These are phyloP conservation scores for Blennius ocellaris DNA, from an alignment of 2,113 vertebrate species.

Conservation along the genomic window DNA sequence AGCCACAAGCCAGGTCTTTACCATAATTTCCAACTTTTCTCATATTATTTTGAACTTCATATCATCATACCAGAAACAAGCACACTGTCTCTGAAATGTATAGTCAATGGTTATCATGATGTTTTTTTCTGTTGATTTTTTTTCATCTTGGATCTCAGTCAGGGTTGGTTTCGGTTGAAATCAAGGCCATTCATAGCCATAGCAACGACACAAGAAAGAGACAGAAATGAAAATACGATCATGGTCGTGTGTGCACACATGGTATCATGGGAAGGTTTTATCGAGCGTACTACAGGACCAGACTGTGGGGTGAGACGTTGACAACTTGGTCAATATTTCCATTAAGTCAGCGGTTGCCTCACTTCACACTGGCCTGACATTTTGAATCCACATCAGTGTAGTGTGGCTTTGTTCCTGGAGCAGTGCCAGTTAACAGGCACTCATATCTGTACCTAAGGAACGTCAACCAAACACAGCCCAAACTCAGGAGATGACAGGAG, in stretches of 20 bases:
- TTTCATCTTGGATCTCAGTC: slow-evolving; percentile 22
- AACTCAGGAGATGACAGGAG: neutral
- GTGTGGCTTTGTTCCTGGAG: slow-evolving; percentile 35
- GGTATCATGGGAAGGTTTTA: slow-evolving; percentile 68
- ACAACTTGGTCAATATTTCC: slow-evolving; percentile 70
- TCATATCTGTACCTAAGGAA: neutral
- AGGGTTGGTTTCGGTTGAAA: slow-evolving; percentile 54
- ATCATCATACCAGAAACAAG: slow-evolving; percentile 41
- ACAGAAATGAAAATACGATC: slow-evolving; percentile 43
- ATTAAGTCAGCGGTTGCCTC: slow-evolving; percentile 62
- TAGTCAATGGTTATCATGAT: slow-evolving; percentile 55
- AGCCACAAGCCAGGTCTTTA: neutral
- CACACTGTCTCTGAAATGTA: slow-evolving; percentile 57
- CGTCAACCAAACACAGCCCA: neutral
- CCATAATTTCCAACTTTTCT: slow-evolving; percentile 43
- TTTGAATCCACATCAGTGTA: slow-evolving; percentile 37
- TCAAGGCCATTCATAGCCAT: slow-evolving; percentile 44
- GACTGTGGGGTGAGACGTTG: slow-evolving; percentile 55
- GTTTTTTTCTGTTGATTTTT: slow-evolving; percentile 17
- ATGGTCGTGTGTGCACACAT: slow-evolving; percentile 42
- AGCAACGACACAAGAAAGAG: slow-evolving; percentile 61
- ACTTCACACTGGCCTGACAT: slow-evolving; percentile 31
- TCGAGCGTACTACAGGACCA: slow-evolving; percentile 53
- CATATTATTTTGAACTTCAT: slow-evolving; percentile 42
- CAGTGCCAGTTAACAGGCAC: slow-evolving; percentile 26